Conservation (phyloP, 53 echinoderm and acorn worm genomes). For the Hippasteria phrygiana region DNA sequence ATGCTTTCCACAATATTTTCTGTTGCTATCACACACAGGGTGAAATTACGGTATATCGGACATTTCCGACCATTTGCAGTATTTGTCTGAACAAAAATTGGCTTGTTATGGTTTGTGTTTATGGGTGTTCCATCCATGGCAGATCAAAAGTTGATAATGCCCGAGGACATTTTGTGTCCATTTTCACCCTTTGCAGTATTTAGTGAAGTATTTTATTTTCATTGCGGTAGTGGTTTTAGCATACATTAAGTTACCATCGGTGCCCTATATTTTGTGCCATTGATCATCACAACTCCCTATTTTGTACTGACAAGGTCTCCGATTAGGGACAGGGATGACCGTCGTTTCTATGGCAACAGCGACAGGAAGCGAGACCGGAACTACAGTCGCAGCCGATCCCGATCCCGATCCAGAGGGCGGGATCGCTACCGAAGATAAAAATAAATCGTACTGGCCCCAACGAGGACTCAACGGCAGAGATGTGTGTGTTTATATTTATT, state of each 20-base stretch:
- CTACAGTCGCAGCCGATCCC: conserved; percentile 68
- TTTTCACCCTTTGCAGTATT: not conserved
- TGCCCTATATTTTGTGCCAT: not conserved
- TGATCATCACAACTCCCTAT: not conserved
- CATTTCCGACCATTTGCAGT: too few species aligned
- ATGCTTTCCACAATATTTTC: not conserved
- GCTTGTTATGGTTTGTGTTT: too few species aligned
- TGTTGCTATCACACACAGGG: too few species aligned
- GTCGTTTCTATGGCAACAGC: conserved; percentile 60
- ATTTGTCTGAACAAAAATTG: too few species aligned
- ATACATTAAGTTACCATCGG: not conserved
- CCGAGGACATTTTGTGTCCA: not conserved
- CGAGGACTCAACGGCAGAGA: conserved; percentile 28
- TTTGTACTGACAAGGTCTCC: conserved; percentile 64
- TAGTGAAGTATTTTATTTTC: not conserved
- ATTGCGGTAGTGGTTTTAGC: not conserved
- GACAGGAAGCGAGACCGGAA: conserved; percentile 63
- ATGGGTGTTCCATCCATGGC: too few species aligned
- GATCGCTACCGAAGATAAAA: conserved; percentile 70
- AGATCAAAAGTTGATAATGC: not conserved
- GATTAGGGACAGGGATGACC: conserved; percentile 63
- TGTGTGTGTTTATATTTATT: conserved; percentile 50
- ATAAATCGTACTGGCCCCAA: conserved; percentile 4
- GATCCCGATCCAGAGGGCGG: conserved; percentile 68
- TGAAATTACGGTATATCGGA: too few species aligned